phyloP scores from a whole-genome alignment of 2,888 invertebrate species.

The Scelioninae gen. 1 region DNA sequence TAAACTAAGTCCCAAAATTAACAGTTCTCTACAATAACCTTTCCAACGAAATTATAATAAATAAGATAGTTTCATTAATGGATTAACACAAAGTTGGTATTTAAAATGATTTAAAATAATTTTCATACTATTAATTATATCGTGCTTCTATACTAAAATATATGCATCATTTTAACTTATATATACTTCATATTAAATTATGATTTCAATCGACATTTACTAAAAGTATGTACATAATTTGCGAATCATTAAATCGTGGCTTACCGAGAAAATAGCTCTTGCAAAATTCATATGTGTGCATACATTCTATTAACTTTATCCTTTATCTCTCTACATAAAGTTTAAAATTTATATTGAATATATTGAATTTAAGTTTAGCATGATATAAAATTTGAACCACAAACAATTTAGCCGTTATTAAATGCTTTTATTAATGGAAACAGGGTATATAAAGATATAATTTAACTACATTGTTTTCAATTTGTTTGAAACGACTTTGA shows the following conservation, averaged over 20 bases:
- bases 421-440: conserved; percentile 2
- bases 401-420: conserved; percentile 22
- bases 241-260: conserved; percentile 39
- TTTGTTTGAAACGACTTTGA: too few relatives aligned
- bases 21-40: too few relatives aligned
- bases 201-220: not conserved
- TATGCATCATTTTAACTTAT: too few relatives aligned
- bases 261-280: conserved; percentile 26
- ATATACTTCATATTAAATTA: not conserved
- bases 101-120: too few relatives aligned
- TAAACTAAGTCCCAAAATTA: too few relatives aligned
- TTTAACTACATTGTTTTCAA: too few relatives aligned
- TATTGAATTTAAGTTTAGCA: conserved; percentile 32
- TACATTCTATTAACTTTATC: conserved; percentile 6
- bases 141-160: too few relatives aligned
- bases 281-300: conserved; percentile 2
- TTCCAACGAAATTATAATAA: too few relatives aligned
- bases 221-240: conserved; percentile 30
- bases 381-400: conserved; percentile 31
- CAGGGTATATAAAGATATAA: too few relatives aligned
- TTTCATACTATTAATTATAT: too few relatives aligned
- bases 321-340: conserved; percentile 12
- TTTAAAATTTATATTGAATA: conserved; percentile 31
- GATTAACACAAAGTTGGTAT: too few relatives aligned
- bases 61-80: too few relatives aligned